phyloP scores from a whole-genome alignment of 64 coral and sea anemone species.

The Catalaphyllia jardinei region DNA sequence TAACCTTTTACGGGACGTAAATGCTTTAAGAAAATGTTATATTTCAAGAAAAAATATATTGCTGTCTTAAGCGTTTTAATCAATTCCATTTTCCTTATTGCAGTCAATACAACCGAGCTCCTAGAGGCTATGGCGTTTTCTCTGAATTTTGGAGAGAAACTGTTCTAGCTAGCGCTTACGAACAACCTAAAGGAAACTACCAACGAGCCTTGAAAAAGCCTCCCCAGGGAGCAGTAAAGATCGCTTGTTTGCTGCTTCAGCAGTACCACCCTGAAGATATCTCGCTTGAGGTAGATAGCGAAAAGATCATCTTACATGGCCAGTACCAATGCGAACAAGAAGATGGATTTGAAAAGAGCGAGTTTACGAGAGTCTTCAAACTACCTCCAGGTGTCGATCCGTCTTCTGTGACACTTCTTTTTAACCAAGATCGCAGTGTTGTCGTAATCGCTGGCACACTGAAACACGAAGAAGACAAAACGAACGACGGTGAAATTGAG shows the following conservation, averaged over 20 bases:
- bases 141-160: neutral
- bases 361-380: slow-evolving; percentile 59
- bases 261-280: slow-evolving; percentile 50
- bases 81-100: neutral
- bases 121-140: neutral
- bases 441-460: slow-evolving; percentile 47
- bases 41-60: too few relatives aligned
- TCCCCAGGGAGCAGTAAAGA: neutral
- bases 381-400: slow-evolving; percentile 78
- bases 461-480: slow-evolving; percentile 7
- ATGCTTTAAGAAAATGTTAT: too few relatives aligned
- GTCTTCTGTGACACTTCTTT: slow-evolving; percentile 34
- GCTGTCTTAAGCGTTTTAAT: too few relatives aligned
- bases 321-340: slow-evolving; percentile 56
- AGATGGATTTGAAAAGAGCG: slow-evolving; percentile 66
- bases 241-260: neutral
- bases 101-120: neutral
- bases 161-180: neutral
- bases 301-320: slow-evolving; percentile 65
- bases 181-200: neutral
- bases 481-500: slow-evolving; percentile 63
- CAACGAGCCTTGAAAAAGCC: neutral
- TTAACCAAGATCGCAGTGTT: slow-evolving; percentile 48
- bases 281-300: slow-evolving; percentile 26
- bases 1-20: too few relatives aligned